Base-by-base conservation (phyloP, 2,888 invertebrate species). In the Meiosimyza platycephala region DNA sequence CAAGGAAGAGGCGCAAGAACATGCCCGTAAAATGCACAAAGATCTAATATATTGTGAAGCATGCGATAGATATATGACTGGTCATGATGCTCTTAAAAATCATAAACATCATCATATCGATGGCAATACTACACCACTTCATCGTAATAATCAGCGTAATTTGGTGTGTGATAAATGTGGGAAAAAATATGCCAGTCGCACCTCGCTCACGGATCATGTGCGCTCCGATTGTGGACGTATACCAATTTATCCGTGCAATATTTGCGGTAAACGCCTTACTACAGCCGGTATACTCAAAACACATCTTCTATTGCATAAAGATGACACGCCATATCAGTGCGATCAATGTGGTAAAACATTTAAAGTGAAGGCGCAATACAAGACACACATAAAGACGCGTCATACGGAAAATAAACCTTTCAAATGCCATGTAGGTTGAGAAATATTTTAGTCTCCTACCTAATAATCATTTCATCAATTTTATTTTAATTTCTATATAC, bases 341-440 rank as follows among this genome's bases (percentile, higher is more conserved):
- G 87, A 86, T 67, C 79, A 83, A 66, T 85, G 85, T 67, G 85
- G 85, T 33, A 85, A 85, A 73, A 82, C 85, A 3, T 85, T 85
- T 69, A 85, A 85, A 74, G 85, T 85, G 62, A 84, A 86, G 73
- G 84, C 85, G 0, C 85, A 85, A 62, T 86, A 85, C 76, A 85
- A 86, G 71, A 82, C 87, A 4, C 85, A 85, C 73, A 74, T 86
- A 48, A 85, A 83, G 77, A 83, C 88, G 40, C 85, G 85, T 1
- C 89, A 89, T 76, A 88, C 87, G 0, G 88, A 89, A 16, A 87
- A 88, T 74, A 89, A 89, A 75, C 89, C 89, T 4, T 89, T 87
- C 77, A 86, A 88, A 77, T 89, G 89, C 77, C 83, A 87, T 77
- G 87, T 87, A 77, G 81, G 84, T 79, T 60, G 0, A 40, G 40